A percentile compares a stretch with the other conserved stretches of the same genome.
phyloP scores from a whole-genome alignment of 2,888 invertebrate genomes.

The Pseudococcus longispinus region DNA sequence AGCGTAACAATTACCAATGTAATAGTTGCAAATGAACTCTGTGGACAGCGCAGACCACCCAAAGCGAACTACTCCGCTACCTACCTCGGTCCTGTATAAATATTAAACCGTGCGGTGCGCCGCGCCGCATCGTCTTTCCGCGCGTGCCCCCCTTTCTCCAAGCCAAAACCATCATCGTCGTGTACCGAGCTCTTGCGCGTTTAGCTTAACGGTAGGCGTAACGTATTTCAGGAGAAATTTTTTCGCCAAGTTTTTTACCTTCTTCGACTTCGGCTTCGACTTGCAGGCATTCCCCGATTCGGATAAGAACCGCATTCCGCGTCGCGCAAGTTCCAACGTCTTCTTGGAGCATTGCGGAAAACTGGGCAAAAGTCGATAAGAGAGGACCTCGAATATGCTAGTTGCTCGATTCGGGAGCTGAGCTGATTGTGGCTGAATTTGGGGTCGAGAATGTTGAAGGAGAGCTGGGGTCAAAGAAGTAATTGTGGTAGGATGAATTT shows the following conservation, averaged over 20 bases:
- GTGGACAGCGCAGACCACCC: constrained; percentile 56
- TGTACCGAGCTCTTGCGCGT: not conserved
- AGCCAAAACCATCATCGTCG: not conserved
- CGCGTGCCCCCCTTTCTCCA: constrained; percentile 9
- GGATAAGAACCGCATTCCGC: constrained; percentile 6
- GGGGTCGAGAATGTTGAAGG: not conserved
- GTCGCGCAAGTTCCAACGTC: not conserved
- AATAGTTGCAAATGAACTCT: constrained; percentile 57
- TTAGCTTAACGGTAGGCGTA: not conserved
- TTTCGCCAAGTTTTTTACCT: constrained; percentile 9
- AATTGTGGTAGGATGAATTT: not conserved
- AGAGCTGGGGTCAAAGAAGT: not conserved
- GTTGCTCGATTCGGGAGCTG: no score
- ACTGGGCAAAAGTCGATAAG: no score
- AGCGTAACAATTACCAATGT: constrained; percentile 57
- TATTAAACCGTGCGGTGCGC: constrained; percentile 11
- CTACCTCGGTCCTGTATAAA: constrained; percentile 39
- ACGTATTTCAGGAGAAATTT: constrained; percentile 19
- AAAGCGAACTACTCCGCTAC: constrained; percentile 49
- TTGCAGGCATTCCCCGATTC: constrained; percentile 3
- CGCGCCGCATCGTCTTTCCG: constrained; percentile 3
- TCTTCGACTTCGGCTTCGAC: no score
- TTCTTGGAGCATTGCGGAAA: not conserved
- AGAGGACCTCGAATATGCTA: no score
- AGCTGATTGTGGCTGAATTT: not conserved